phyloP scores from a whole-genome alignment of 2,113 vertebrate genomes.

The Xiphias gladius region DNA sequence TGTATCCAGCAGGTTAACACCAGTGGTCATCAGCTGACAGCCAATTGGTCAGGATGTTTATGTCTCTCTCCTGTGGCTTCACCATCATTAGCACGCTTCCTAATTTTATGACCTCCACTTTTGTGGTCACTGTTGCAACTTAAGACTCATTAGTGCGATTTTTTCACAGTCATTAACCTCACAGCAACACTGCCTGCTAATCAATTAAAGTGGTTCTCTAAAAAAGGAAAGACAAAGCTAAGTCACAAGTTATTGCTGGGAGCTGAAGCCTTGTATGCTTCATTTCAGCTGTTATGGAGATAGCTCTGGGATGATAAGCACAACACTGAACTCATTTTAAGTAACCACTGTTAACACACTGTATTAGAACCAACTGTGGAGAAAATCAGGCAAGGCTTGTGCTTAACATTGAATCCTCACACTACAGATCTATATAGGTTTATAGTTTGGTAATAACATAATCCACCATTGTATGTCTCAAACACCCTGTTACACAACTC shows the following conservation, averaged over 20 bases:
- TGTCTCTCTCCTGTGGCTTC: slow-evolving; percentile 57
- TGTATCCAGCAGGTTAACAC: slow-evolving; percentile 72
- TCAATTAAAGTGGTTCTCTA: slow-evolving; percentile 5
- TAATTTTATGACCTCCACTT: slow-evolving; percentile 62
- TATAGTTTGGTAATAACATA: background rate
- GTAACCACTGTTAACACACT: background rate
- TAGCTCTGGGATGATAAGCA: background rate
- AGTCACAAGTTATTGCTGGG: slow-evolving; percentile 5
- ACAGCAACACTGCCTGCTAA: slow-evolving; percentile 32
- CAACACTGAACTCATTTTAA: slow-evolving; percentile 9
- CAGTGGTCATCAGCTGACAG: slow-evolving; percentile 55
- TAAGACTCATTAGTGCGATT: slow-evolving; percentile 76
- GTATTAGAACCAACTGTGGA: background rate
- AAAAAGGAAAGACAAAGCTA: slow-evolving; percentile 25
- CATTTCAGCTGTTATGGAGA: background rate
- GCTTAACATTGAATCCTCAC: background rate
- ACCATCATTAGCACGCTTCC: slow-evolving; percentile 69
- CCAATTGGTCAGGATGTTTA: slow-evolving; percentile 63
- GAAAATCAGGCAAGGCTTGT: background rate
- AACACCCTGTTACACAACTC: background rate
- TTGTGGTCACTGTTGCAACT: slow-evolving; percentile 31
- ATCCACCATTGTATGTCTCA: background rate
- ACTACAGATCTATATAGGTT: background rate
- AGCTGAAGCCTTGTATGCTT: slow-evolving; percentile 17
- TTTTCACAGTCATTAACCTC: slow-evolving; percentile 69